phyloP scores from a whole-genome alignment of 2,797 vertebrate species.

The Propithecus deckenii region DNA sequence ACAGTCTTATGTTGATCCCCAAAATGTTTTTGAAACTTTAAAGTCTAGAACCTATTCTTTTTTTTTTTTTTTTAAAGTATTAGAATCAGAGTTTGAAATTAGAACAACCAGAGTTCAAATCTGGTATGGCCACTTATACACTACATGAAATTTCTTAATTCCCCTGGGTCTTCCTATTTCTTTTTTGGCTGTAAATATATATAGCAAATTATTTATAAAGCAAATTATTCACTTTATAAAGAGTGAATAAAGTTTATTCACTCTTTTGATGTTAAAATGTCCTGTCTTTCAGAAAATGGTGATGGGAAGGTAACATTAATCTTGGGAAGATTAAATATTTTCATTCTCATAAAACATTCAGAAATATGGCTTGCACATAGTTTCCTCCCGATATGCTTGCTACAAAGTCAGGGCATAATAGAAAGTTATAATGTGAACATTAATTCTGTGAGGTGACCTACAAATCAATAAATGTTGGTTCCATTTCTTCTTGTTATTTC shows the following conservation, averaged over 20 bases:
- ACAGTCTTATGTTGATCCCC: background rate
- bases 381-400: background rate
- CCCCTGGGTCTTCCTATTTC: background rate
- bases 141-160: background rate
- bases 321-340: background rate
- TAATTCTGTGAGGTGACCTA: background rate
- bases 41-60: background rate
- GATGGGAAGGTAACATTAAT: background rate
- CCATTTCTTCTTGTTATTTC: background rate
- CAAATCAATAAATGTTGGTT: background rate
- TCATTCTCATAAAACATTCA: background rate
- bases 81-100: background rate
- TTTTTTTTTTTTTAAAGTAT: background rate
- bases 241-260: background rate
- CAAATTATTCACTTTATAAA: too few relatives aligned
- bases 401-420: background rate
- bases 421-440: background rate
- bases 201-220: background rate
- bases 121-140: background rate
- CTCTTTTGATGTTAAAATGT: conserved; percentile 9
- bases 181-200: background rate
- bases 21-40: background rate
- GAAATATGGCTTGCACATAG: background rate
- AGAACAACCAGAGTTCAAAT: background rate
- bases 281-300: background rate